phyloP scores from a whole-genome alignment of 2,888 invertebrate species.

The Dexiosoma caninum region DNA sequence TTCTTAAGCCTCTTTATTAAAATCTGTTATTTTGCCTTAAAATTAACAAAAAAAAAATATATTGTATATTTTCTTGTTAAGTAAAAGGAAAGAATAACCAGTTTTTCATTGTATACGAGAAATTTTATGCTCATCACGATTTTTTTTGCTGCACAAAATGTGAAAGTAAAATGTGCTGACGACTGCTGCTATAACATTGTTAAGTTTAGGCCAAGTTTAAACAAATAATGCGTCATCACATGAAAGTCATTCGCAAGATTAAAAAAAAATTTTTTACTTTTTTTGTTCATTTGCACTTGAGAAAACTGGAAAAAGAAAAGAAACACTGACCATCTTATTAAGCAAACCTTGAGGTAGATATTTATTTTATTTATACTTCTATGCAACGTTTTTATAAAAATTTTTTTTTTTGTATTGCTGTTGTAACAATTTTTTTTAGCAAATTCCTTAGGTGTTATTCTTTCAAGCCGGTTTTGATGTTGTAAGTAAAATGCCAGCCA shows the following conservation, averaged over 20 bases:
- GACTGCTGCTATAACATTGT: neutral
- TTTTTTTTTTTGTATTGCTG: neutral
- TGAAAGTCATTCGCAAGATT: neutral
- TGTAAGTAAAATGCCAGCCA: conserved; percentile 16
- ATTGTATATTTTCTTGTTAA: neutral
- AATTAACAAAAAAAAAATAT: neutral
- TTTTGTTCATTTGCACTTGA: neutral
- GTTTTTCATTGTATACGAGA: conserved; percentile 9
- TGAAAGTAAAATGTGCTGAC: conserved; percentile 49
- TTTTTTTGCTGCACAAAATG: conserved; percentile 29
- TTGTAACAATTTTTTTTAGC: neutral
- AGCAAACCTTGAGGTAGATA: conserved; percentile 27
- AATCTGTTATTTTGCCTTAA: neutral
- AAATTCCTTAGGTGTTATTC: conserved; percentile 18
- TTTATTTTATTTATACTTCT: neutral
- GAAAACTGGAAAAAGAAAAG: neutral
- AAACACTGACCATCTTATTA: conserved; percentile 19
- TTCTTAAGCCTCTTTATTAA: neutral
- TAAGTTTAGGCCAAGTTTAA: conserved; percentile 49
- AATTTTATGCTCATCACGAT: conserved; percentile 35
- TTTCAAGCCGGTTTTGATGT: conserved; percentile 34
- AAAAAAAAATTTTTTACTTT: neutral
- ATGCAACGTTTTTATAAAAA: neutral
- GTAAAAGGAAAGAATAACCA: neutral
- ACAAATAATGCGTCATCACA: conserved; percentile 14